A percentile compares a stretch with the other conserved stretches of the same genome.
Conservation (phyloP, 2,888 invertebrate species). For the Caenorhabditis angaria region DNA sequence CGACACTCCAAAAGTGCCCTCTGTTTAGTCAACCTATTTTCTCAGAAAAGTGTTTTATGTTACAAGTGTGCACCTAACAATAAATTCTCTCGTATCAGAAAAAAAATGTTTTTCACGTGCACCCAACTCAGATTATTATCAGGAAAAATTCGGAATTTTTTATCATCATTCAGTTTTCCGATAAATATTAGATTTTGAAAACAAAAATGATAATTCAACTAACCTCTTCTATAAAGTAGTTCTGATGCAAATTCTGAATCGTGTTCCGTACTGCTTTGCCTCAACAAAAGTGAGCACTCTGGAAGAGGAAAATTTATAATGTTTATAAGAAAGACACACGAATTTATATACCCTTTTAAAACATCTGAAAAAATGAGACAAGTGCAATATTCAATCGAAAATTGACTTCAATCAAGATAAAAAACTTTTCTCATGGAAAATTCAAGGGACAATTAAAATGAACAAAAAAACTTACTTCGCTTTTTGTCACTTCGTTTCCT, state of each 20-base stretch:
- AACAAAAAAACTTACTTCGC: conserved; percentile 37
- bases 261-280: conserved; percentile 23
- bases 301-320: conserved; percentile 5
- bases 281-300: conserved; percentile 19
- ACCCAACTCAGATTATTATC: not conserved
- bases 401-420: conserved; percentile 7
- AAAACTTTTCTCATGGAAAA: conserved; percentile 15
- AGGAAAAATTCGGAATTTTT: not conserved
- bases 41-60: too few species aligned
- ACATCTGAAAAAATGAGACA: conserved; percentile 7
- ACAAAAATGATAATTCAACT: conserved; percentile 11
- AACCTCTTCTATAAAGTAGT: conserved; percentile 24
- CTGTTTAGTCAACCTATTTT: too few species aligned
- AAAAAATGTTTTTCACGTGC: not conserved
- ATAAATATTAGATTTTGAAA: conserved; percentile 22
- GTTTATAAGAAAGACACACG: not conserved
- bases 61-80: too few species aligned
- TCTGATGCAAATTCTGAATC: conserved; percentile 11
- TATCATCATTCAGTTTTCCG: not conserved
- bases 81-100: not conserved
- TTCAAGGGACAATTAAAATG: not conserved
- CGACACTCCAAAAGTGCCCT: too few species aligned
- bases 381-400: conserved; percentile 6
- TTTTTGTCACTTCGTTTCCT: conserved; percentile 24
- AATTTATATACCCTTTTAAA: conserved; percentile 14